phyloP scores from a whole-genome alignment of 2,113 vertebrate species.

The Actenoides lindsayi region DNA sequence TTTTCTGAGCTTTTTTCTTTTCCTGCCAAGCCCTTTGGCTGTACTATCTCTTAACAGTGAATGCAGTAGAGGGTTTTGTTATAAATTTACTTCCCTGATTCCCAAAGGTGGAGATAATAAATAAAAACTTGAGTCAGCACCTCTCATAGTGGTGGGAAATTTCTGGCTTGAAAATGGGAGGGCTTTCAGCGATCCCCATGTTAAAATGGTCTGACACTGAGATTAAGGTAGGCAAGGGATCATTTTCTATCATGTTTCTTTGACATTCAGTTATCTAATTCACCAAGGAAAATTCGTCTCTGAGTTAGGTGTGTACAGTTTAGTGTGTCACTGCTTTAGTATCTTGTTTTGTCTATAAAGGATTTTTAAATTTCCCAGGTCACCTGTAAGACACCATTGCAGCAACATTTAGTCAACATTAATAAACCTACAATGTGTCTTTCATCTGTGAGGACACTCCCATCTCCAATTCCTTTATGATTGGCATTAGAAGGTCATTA shows the following conservation, averaged over 20 bases:
- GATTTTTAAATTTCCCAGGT: not conserved
- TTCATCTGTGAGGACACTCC: not conserved
- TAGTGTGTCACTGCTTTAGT: not conserved
- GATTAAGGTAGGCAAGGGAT: not conserved
- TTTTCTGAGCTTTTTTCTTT: not conserved
- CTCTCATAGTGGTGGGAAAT: not conserved
- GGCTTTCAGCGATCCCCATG: not conserved
- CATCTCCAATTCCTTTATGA: not conserved
- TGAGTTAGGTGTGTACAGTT: not conserved
- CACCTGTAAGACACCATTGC: not conserved
- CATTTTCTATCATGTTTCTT: not conserved
- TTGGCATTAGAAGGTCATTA: not conserved
- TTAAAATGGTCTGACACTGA: not conserved
- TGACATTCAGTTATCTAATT: not conserved
- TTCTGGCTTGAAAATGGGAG: not conserved
- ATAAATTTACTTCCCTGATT: not conserved
- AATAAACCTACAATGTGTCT: not conserved
- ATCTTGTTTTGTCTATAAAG: not conserved
- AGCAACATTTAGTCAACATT: not conserved
- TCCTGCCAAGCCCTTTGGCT: not conserved
- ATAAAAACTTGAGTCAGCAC: not conserved
- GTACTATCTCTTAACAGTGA: not conserved
- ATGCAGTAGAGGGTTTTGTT: not conserved
- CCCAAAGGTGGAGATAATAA: not conserved
- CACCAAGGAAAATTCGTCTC: not conserved